phyloP scores from a whole-genome alignment of 2,113 vertebrate species.

The Pangasianodon gigas region DNA sequence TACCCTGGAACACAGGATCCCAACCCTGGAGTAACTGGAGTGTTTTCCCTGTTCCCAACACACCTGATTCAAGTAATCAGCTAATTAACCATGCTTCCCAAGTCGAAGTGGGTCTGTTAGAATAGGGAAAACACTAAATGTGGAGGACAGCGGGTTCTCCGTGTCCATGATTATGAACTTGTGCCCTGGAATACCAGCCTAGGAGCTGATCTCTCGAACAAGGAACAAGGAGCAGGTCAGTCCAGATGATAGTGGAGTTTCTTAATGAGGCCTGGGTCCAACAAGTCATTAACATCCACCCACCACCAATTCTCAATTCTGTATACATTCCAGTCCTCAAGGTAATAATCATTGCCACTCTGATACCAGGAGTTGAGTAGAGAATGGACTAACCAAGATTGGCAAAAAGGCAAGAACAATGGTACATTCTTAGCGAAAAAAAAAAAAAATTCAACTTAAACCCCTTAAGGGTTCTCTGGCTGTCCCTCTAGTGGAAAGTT shows the following conservation, averaged over 20 bases:
- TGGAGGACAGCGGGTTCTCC: not conserved
- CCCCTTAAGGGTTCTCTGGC: not conserved
- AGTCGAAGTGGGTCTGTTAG: not conserved
- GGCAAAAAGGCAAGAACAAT: not conserved
- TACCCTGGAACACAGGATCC: not conserved
- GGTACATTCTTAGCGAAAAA: not conserved
- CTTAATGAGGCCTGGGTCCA: not conserved
- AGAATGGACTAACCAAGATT: too few species aligned
- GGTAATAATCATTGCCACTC: not conserved
- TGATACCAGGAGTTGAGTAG: not conserved
- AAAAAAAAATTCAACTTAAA: too few species aligned
- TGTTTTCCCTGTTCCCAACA: not conserved
- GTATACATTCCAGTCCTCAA: not conserved
- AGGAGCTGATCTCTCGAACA: not conserved
- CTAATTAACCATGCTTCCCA: not conserved
- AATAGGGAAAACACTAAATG: not conserved
- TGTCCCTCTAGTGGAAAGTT: not conserved
- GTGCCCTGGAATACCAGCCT: not conserved
- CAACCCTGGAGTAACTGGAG: not conserved
- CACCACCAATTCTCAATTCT: not conserved
- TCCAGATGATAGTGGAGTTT: not conserved
- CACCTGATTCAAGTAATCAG: not conserved
- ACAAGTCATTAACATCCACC: not conserved
- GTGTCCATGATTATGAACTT: not conserved
- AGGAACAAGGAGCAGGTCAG: not conserved